Evolutionary conservation across 2,888 invertebrate species (phyloP), one percentile per base, ranked within the genome.

Genomic region (Cheilosia impressa): DNA sequence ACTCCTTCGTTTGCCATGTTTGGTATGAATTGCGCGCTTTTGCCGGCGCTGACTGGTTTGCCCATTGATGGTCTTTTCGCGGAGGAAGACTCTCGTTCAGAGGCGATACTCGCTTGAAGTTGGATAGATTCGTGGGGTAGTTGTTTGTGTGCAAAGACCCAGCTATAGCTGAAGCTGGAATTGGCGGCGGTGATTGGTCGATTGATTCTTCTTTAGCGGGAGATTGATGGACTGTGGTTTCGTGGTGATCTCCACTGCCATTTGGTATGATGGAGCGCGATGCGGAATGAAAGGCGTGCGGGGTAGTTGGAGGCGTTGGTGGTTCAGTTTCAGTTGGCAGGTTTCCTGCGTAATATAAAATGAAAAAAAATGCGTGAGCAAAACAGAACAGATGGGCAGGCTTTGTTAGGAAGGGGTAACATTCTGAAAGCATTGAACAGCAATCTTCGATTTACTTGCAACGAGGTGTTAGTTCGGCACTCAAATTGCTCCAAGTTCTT

Each of bases 221-320:
- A 13, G 27, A 50, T n/a, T 24, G 43, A 6, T 43, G 27, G 24
- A 27, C 17, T 24, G 31, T 7, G 15, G 43, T 17, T 22, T 45
- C 34, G 1, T 24, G 27, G 27, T 47, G 22, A 22, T 31, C 22
- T 17, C 24, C 47, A 9, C 15, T 41, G 3, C 71, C 58, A 19
- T 60, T 71, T 4, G 58, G 38, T 41, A 43, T 17, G 4, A 24
- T 6, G 4, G 52, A 58, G 13, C 63, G 41, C 5, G 38, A 52
- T 4, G 52, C 6, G 10, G 58, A 60, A 38, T 22, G 34, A 43
- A n/a, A 79, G 22, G 31, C 52, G 10, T 79, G 80, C 2, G 80
- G 80, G 6, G 66, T 75, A 19, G 66, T 75, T 24, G 80, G 80
- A 0, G 80, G 80, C 19, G 80, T 80, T 38, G 66, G 73, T 45